phyloP scores from a whole-genome alignment of 2,888 invertebrate genomes.

The Tholera decimalis region DNA sequence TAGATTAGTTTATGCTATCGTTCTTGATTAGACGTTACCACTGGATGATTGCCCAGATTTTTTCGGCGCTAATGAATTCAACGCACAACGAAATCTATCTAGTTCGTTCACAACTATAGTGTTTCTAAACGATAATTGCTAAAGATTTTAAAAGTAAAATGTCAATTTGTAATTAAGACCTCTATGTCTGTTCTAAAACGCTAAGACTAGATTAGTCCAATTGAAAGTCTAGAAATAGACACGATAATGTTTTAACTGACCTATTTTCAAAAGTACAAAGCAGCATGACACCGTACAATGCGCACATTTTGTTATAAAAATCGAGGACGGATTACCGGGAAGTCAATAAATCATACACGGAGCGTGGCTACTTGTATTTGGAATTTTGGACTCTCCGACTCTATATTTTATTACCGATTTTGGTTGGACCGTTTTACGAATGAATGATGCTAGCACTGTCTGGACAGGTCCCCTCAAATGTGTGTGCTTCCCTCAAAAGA shows the following conservation, averaged over 20 bases:
- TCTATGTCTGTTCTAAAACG: not conserved
- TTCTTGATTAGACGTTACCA: not conserved
- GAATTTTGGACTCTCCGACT: slow-evolving; percentile 52
- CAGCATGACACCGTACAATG: slow-evolving; percentile 11
- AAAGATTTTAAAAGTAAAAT: not conserved
- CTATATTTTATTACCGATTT: slow-evolving; percentile 58
- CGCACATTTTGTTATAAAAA: slow-evolving; percentile 47
- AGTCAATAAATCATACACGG: slow-evolving; percentile 53
- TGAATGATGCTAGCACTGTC: no score
- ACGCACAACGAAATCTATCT: slow-evolving; percentile 14
- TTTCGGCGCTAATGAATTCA: slow-evolving; percentile 13
- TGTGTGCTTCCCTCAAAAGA: no score
- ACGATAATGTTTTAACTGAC: slow-evolving; percentile 1
- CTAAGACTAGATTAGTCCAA: not conserved
- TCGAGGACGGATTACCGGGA: slow-evolving; percentile 58
- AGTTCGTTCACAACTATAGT: not conserved
- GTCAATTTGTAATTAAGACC: slow-evolving; percentile 15
- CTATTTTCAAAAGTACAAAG: slow-evolving; percentile 24
- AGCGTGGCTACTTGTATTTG: slow-evolving; percentile 56
- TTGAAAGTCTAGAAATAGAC: not conserved
- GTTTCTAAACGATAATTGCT: not conserved
- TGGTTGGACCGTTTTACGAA: slow-evolving; percentile 51
- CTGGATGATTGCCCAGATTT: not conserved
- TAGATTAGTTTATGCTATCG: slow-evolving; percentile 4
- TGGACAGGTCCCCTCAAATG: no score